Percentiles rank a stretch among this genome's conserved stretches.
Conservation (phyloP, 2,113 vertebrate genomes). For the Zosterops pallidus region DNA sequence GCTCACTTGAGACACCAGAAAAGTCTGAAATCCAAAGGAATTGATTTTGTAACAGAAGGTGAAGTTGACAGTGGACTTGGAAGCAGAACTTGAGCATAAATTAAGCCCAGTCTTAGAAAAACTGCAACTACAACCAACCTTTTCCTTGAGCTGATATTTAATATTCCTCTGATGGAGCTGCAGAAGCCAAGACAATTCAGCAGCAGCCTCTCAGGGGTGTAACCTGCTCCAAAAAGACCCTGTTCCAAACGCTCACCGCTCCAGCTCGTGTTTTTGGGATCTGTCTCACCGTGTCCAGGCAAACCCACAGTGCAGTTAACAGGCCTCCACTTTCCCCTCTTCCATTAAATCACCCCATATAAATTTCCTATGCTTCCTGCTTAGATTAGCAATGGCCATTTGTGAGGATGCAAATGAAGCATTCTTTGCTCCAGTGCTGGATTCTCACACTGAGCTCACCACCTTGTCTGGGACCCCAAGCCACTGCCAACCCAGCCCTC, state of each 20-base stretch:
- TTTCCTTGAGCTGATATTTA: background rate
- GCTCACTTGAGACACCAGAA: background rate
- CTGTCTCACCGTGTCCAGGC: background rate
- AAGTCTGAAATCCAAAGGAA: background rate
- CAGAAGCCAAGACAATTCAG: background rate
- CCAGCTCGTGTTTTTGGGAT: background rate
- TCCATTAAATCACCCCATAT: background rate
- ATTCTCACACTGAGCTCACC: constrained; percentile 47
- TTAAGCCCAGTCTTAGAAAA: background rate
- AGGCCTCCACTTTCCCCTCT: background rate
- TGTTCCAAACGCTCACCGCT: background rate
- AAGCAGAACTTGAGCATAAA: background rate
- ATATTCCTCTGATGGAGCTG: background rate
- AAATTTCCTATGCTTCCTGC: constrained; percentile 23
- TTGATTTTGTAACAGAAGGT: background rate
- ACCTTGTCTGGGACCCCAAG: background rate
- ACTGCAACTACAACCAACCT: background rate
- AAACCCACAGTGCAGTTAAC: background rate
- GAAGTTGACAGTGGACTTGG: background rate
- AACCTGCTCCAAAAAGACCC: background rate
- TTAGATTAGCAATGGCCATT: constrained; percentile 23
- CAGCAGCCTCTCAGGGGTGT: background rate
- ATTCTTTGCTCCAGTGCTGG: background rate
- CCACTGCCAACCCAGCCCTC: background rate
- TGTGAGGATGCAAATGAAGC: constrained; percentile 63